Conservation (phyloP, 23 tunicate species). For the Diplosoma virens region DNA sequence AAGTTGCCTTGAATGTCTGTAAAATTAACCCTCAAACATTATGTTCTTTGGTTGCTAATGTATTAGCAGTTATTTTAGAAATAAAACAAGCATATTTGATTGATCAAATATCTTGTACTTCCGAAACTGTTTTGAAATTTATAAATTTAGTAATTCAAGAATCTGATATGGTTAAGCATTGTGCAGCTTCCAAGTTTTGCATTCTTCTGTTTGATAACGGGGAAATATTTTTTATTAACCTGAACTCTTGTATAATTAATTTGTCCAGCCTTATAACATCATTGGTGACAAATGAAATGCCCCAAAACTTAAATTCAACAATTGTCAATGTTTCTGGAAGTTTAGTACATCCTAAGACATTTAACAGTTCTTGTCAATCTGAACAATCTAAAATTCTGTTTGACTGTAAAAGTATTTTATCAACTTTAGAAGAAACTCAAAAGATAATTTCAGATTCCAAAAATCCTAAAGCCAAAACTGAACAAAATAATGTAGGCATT, state of each 20-base stretch:
- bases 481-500: no score
- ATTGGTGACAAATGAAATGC: no score
- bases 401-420: neutral
- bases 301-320: neutral
- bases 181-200: no score
- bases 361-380: neutral
- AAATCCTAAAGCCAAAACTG: neutral
- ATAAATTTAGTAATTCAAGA: neutral
- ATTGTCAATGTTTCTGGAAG: neutral
- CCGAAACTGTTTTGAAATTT: neutral
- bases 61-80: constrained; percentile 6
- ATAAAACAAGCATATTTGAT: constrained; percentile 21
- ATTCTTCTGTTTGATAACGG: constrained; percentile 8
- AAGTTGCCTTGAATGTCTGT: no score
- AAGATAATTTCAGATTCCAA: neutral
- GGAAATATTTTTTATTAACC: constrained; percentile 9
- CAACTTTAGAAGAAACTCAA: neutral
- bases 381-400: neutral
- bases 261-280: no score
- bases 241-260: neutral
- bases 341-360: neutral
- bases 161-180: no score
- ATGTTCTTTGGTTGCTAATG: neutral
- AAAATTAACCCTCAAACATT: no score
- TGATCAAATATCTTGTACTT: neutral